Evolutionary conservation across 2,888 invertebrate species (phyloP), one percentile per base, ranked within the genome.

Genomic region (Drosophila mayaguana): DNA sequence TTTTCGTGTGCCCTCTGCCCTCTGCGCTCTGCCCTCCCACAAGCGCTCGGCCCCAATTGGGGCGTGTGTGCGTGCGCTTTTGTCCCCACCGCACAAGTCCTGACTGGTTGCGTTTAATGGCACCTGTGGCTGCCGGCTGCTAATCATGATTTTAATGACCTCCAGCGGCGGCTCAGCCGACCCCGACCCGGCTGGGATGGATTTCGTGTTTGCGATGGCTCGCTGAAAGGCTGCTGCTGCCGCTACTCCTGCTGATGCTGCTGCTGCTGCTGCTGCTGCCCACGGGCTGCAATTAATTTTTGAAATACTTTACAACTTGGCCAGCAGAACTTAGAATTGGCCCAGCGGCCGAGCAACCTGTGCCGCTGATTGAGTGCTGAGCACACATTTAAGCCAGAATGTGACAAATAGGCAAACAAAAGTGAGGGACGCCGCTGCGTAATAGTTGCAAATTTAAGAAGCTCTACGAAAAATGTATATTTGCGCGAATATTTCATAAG

Each of bases 101-200:
- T 6, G 40, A 60, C 34, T 57, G 61, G 68, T 55, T 71, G 59
- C 63, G 69, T 69, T 73, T 84, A 84, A 81, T 72, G 69, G 82
- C 85, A 87, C 85, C 85, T 83, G 83, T 83, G 72, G 88, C 88
- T 83, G 67, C 63, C 61, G 81, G 61, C 59, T 64, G 86, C 81
- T 87, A 83, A 81, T 82, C 84, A 82, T 78, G 81, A 83, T 82
- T 82, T 86, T 83, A 86, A 83, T 86, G 84, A 83, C 87, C 83
- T 71, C 75, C 63, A 61, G 62, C 63, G 38, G 42, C 43, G 67
- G 62, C 73, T 59, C 54, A 51, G 34, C 48, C 46, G 16, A 43
- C n/a, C 32, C 28, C 28, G 28, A 28, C 28, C 8, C 40, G 42
- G n/a, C 5, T 28, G 14, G 36, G 53, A 9, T 22, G 22, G 53